A percentile compares a stretch with the other conserved stretches of the same genome.
Conservation (phyloP, 2,888 invertebrate genomes). For the Mythimna pallens region DNA sequence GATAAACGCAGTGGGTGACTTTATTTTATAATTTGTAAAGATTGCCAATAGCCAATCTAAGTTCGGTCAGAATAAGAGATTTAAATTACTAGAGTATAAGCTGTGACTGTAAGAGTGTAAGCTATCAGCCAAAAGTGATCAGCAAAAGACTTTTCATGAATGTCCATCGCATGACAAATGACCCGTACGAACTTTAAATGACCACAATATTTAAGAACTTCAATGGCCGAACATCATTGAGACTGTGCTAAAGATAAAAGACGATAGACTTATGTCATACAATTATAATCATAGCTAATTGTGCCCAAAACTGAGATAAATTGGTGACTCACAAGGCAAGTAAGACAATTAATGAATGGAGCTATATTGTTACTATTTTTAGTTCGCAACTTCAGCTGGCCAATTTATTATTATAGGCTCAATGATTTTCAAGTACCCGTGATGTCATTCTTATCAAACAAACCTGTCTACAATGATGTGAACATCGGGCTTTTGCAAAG, state of each 20-base stretch:
- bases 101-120: no score
- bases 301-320: slow-evolving; percentile 55
- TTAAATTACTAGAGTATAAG: no score
- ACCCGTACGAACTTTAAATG: not conserved
- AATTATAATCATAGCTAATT: slow-evolving; percentile 44
- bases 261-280: slow-evolving; percentile 31
- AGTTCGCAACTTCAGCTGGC: slow-evolving; percentile 54
- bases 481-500: slow-evolving; percentile 13
- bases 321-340: slow-evolving; percentile 57
- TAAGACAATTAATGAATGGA: slow-evolving; percentile 60
- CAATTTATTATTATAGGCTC: slow-evolving; percentile 55
- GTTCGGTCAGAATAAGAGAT: no score
- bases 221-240: not conserved
- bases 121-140: no score
- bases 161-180: not conserved
- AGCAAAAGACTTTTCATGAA: no score
- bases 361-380: slow-evolving; percentile 58
- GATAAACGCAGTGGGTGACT: no score
- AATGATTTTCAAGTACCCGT: slow-evolving; percentile 54
- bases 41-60: no score
- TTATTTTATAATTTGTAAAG: no score
- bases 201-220: not conserved
- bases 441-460: slow-evolving; percentile 54
- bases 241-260: slow-evolving; percentile 54
- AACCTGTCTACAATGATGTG: slow-evolving; percentile 32